Evolutionary conservation across 2,888 invertebrate genomes (phyloP).

Genomic region (Polyploca ridens): DNA sequence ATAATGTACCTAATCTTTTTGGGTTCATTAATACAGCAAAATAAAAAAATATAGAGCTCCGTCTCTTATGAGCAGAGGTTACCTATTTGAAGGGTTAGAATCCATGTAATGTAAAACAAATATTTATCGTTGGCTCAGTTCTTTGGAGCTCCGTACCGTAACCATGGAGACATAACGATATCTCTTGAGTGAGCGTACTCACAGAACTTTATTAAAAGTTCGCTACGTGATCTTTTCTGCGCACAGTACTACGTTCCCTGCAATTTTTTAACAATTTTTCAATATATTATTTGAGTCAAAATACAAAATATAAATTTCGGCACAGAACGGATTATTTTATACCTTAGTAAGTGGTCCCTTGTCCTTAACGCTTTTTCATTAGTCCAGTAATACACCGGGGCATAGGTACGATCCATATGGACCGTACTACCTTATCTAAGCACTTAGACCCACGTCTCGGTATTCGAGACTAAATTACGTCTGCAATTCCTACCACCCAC

Average conservation of each 20-base stretch:
- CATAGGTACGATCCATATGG: not conserved
- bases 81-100: constrained; percentile 6
- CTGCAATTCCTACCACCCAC: not conserved
- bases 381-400: not conserved
- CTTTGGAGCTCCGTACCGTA: constrained; percentile 27
- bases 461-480: not conserved
- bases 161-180: constrained; percentile 45
- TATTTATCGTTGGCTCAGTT: constrained; percentile 35
- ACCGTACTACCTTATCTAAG: not conserved
- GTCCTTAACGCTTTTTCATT: not conserved
- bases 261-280: constrained; percentile 32
- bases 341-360: not conserved
- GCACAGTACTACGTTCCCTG: constrained; percentile 29
- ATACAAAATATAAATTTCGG: not conserved
- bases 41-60: not conserved
- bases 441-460: not conserved
- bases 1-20: too few species aligned
- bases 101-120: constrained; percentile 34
- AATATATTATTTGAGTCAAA: constrained; percentile 18
- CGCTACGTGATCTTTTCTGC: constrained; percentile 54
- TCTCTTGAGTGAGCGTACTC: constrained; percentile 48
- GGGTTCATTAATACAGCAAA: not conserved
- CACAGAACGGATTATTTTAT: not conserved
- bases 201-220: constrained; percentile 62
- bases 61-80: not conserved